Base-by-base conservation (phyloP, 2,113 vertebrate species). In the Anolis carolinensis region DNA sequence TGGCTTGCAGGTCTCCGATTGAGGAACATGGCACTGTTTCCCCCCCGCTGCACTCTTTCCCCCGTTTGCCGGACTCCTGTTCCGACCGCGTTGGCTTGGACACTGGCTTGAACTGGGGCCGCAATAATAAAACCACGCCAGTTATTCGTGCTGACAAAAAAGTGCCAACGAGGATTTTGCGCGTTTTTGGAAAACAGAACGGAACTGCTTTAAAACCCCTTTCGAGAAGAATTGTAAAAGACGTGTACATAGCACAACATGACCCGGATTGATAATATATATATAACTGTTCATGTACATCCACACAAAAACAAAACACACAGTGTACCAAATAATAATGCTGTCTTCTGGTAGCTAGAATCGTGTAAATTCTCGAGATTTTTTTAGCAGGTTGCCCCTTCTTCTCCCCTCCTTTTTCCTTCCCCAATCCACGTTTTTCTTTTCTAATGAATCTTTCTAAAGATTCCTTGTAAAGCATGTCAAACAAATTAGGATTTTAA, bases 221-320 rank as follows among this genome's bases (percentile, higher is more conserved):
- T 99, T 99, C 98, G 99, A 98, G 98, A 99, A 98, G 97, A 98
- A 98, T 98, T 99, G 98, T 99, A 99, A 99, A 44, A 99, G 98
- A 99, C 96, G 94, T 99, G 99, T 99, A 99, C 97, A 99, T 99
- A 99, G 98, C 97, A 98, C 98, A 98, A 98, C 98, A 96, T 97
- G 97, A 98, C 97, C 98, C 92, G 97, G 98, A 98, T 44, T 44
- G 39, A 44, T 99, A 99, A 99, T 99, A 99, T 99, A 99, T 99
- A 97, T 96, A 96, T 44, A 44, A 44, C 97, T 96, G 95, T 96
- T 96, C 96, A 95, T 97, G 93, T 96, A 96, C 97, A 97, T 97
- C 96, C 96, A 96, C 95, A 94, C 39, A 44, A 44, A 44, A 44
- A 44, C 39, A 44, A 44, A 94, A 96, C 96, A 97, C 96, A 98